Evolutionary conservation across 1,140 invertebrate genomes (phyloP).

Genomic region (Zophobas morio): DNA sequence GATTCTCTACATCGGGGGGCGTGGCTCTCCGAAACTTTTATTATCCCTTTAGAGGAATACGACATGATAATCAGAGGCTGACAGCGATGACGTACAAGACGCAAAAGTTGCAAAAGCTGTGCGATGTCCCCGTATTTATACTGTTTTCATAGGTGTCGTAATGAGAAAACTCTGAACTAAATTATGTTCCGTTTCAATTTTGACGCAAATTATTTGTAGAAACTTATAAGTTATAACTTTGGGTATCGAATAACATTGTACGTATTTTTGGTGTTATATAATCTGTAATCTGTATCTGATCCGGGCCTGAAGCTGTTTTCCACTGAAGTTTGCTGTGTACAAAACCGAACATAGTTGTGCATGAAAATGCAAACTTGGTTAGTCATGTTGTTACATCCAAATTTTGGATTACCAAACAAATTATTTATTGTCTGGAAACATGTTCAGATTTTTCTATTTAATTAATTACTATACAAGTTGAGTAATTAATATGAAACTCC

Average conservation of each 20-base stretch:
- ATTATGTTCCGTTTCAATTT: conserved; percentile 5
- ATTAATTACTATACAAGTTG: too few relatives aligned
- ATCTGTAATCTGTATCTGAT: conserved; percentile 35
- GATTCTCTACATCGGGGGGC: background rate
- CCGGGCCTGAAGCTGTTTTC: conserved; percentile 33
- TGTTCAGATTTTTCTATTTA: too few relatives aligned
- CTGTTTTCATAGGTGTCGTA: background rate
- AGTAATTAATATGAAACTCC: too few relatives aligned
- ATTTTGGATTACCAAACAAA: too few relatives aligned
- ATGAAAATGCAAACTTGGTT: background rate
- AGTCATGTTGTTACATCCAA: too few relatives aligned
- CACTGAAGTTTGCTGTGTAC: conserved; percentile 3
- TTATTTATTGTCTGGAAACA: too few relatives aligned
- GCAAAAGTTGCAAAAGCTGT: too few relatives aligned
- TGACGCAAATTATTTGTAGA: conserved; percentile 6
- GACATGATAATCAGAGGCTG: background rate
- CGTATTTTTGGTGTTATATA: conserved; percentile 27
- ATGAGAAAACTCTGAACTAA: conserved; percentile 10
- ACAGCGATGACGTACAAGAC: background rate
- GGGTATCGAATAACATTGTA: conserved; percentile 31
- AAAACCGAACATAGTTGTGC: conserved; percentile 22
- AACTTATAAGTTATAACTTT: conserved; percentile 5
- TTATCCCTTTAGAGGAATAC: conserved; percentile 2
- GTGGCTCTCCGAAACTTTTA: background rate
- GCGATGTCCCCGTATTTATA: too few relatives aligned